Conservation (phyloP, 64 coral and sea anemone genomes). For the Orbicella faveolata region DNA sequence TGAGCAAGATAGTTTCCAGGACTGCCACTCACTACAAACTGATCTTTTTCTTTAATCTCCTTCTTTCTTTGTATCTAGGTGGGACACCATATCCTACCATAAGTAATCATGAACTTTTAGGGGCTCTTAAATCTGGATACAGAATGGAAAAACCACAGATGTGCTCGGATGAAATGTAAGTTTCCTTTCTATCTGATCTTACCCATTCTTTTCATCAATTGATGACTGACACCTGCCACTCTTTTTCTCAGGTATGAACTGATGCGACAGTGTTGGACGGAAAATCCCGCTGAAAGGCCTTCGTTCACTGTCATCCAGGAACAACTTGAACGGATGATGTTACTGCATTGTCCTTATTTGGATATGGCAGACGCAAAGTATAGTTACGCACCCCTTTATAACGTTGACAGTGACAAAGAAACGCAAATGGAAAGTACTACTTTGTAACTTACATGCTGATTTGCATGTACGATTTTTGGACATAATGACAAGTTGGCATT, state of each 20-base stretch:
- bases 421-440: not conserved
- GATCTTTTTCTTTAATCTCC: not conserved
- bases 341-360: not conserved
- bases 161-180: slow-evolving; percentile 52
- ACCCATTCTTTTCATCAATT: no score
- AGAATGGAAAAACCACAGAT: slow-evolving; percentile 7
- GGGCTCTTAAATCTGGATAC: no score
- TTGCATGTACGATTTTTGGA: no score
- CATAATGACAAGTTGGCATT: no score
- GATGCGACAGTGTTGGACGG: not conserved
- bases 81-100: no score
- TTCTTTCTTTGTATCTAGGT: not conserved
- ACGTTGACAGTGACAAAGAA: not conserved
- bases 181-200: no score
- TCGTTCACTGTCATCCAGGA: not conserved
- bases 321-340: slow-evolving; percentile 4
- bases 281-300: not conserved
- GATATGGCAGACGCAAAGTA: not conserved
- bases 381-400: not conserved
- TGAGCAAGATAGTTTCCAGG: no score
- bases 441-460: not conserved
- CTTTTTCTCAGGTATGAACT: not conserved
- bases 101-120: no score
- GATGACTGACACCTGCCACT: not conserved
- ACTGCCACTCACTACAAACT: not conserved